A percentile compares a stretch with the other conserved stretches of the same genome.
phyloP scores from a whole-genome alignment of 2,113 vertebrate genomes.

The Myrmophylax atrothorax region DNA sequence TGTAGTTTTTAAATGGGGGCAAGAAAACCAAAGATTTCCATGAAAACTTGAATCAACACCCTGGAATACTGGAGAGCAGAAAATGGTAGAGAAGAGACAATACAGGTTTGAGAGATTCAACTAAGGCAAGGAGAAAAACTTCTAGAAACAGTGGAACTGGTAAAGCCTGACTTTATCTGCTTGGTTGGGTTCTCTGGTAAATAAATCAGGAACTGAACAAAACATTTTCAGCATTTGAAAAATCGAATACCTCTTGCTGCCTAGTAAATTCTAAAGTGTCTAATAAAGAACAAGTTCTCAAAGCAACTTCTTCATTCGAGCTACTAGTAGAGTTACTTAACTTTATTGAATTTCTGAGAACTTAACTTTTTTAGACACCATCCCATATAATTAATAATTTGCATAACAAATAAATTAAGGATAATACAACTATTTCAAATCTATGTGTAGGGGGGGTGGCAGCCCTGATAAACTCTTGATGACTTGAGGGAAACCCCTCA shows the following conservation, averaged over 20 bases:
- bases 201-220: not conserved
- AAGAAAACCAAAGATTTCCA: fast-evolving
- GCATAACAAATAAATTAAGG: not conserved
- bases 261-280: not conserved
- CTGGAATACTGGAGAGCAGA: not conserved
- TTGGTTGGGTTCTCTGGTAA: not conserved
- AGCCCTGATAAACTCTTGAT: too few relatives aligned
- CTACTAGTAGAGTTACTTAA: not conserved
- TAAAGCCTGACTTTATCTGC: not conserved
- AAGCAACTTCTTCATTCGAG: not conserved
- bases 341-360: not conserved
- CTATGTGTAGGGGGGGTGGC: not conserved
- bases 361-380: not conserved
- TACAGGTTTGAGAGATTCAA: not conserved
- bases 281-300: not conserved
- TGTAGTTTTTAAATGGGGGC: not conserved
- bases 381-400: not conserved
- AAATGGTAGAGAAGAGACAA: not conserved
- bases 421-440: not conserved
- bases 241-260: not conserved
- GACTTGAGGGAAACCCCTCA: too few relatives aligned
- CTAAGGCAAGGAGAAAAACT: not conserved
- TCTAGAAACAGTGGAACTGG: not conserved
- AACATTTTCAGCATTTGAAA: not conserved
- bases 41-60: not conserved